Conservation (phyloP, 2,797 vertebrate species). For the Octomys mimax region DNA sequence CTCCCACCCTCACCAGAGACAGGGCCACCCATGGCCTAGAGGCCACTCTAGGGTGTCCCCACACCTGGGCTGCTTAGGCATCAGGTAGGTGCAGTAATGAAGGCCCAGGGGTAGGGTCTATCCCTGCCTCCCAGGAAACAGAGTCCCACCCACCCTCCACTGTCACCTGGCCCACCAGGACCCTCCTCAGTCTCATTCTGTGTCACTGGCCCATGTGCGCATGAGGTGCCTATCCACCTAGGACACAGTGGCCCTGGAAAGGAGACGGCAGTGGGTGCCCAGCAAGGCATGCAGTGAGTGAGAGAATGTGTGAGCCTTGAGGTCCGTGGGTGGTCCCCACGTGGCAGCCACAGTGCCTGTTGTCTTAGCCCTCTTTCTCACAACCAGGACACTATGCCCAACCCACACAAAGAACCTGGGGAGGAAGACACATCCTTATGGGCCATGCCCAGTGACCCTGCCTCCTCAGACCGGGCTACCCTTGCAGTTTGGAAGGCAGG, state of each 20-base stretch:
- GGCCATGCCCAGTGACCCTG: neutral
- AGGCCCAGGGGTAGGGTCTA: neutral
- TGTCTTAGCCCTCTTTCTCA: neutral
- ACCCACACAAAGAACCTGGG: neutral
- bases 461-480: neutral
- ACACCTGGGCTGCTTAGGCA: neutral
- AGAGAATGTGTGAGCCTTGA: too few species aligned
- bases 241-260: fast-evolving
- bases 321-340: neutral
- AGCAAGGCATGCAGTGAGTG: neutral
- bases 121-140: neutral
- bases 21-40: neutral
- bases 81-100: fast-evolving
- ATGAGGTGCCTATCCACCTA: neutral
- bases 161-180: neutral
- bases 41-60: neutral
- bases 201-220: neutral
- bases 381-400: neutral
- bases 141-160: neutral
- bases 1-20: neutral
- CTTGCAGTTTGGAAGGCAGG: neutral
- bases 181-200: neutral
- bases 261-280: neutral
- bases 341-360: neutral
- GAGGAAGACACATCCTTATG: neutral